Conservation (phyloP, 2,797 vertebrate genomes). For the Clarias fuscus region DNA sequence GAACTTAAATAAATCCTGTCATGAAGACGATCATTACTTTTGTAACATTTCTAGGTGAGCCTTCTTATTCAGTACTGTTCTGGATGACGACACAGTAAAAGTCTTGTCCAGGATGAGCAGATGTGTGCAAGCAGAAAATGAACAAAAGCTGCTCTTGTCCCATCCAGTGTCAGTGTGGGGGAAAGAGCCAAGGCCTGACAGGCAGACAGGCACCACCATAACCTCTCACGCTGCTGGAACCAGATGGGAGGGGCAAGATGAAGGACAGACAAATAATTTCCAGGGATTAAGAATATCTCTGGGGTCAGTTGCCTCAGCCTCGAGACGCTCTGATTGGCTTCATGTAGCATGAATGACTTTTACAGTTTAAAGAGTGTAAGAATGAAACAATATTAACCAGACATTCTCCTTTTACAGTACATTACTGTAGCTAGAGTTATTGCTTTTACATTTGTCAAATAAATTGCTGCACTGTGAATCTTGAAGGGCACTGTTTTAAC, state of each 20-base stretch:
- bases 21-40: conserved; percentile 28
- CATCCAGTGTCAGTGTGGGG: conserved; percentile 49
- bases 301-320: conserved; percentile 3
- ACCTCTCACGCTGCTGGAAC: conserved; percentile 30
- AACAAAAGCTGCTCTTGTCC: conserved; percentile 61
- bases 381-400: background rate
- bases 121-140: conserved; percentile 56
- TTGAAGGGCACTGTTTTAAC: background rate
- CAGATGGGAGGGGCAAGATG: conserved; percentile 2
- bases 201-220: conserved; percentile 45
- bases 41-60: conserved; percentile 39
- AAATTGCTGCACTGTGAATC: background rate
- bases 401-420: background rate
- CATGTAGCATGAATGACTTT: background rate
- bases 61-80: conserved; percentile 29
- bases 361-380: background rate
- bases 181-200: conserved; percentile 47
- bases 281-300: conserved; percentile 43
- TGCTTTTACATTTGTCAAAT: background rate
- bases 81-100: conserved; percentile 58
- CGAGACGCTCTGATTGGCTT: background rate
- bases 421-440: background rate
- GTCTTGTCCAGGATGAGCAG: conserved; percentile 58
- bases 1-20: background rate
- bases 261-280: conserved; percentile 52